A percentile compares a stretch with the other conserved stretches of the same genome.
Conservation (phyloP, 2,797 vertebrate genomes). For the Aphelocoma californica region DNA sequence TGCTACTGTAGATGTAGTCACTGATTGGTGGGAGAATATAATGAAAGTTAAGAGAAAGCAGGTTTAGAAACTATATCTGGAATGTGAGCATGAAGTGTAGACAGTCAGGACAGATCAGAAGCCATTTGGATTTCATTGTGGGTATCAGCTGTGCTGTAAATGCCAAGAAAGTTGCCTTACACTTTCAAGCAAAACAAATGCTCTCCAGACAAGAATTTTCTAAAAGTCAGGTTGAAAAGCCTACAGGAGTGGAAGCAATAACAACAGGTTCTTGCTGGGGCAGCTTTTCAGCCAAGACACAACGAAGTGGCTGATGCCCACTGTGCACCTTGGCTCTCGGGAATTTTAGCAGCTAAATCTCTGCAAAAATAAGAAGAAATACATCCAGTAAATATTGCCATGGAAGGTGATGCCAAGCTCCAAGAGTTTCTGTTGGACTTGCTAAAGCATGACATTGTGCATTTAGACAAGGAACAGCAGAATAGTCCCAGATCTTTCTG, state of each 20-base stretch:
- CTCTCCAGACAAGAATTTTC: neutral
- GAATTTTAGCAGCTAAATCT: neutral
- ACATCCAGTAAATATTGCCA: neutral
- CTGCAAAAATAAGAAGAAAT: neutral
- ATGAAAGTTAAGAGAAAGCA: neutral
- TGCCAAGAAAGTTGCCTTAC: neutral
- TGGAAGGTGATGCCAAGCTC: neutral
- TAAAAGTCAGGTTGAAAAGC: neutral
- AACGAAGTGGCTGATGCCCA: neutral
- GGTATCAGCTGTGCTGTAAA: neutral
- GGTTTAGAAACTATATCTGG: neutral
- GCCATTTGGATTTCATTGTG: neutral
- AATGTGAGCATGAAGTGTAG: neutral
- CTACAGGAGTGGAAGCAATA: neutral
- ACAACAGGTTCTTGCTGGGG: neutral
- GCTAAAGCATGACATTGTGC: slow-evolving; percentile 27
- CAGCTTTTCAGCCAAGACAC: neutral
- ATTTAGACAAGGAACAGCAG: neutral
- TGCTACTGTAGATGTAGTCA: neutral
- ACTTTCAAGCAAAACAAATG: neutral
- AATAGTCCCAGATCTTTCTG: neutral
- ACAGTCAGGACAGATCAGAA: neutral
- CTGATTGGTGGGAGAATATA: neutral
- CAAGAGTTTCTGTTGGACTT: slow-evolving; percentile 17
- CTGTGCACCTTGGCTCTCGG: neutral